These are phyloP conservation scores for Tetranychus urticae DNA, from an alignment of 1,140 invertebrate genomes.

Conservation along the genomic window DNA sequence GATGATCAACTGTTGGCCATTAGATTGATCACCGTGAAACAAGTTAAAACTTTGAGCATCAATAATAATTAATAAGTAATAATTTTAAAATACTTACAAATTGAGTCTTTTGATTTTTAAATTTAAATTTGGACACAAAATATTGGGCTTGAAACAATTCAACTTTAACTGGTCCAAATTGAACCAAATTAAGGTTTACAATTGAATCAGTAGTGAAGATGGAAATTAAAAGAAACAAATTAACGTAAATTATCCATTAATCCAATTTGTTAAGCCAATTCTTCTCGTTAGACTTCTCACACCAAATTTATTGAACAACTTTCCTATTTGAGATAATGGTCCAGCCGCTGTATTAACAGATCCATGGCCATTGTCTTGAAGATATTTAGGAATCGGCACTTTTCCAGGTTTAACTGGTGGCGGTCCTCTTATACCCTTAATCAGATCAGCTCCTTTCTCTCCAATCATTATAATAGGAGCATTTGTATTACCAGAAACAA, in stretches of 20 bases:
- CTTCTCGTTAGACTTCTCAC: neutral
- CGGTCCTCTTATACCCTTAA: slow-evolving; percentile 19
- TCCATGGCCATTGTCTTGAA: neutral
- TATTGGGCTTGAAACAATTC: too few species aligned
- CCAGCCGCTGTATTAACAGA: neutral
- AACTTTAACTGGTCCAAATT: too few species aligned
- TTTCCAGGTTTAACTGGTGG: neutral
- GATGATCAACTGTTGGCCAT: too few species aligned
- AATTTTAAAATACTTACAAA: too few species aligned
- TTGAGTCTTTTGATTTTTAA: too few species aligned
- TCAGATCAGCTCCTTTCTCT: slow-evolving; percentile 60
- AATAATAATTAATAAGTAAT: too few species aligned
- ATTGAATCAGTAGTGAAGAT: too few species aligned
- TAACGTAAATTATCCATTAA: neutral
- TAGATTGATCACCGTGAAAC: too few species aligned
- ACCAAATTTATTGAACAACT: neutral
- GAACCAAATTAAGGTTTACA: too few species aligned
- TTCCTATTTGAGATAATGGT: neutral
- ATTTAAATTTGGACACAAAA: too few species aligned
- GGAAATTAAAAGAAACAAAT: neutral
- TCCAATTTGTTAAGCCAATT: neutral
- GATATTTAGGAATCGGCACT: neutral
- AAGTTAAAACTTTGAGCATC: too few species aligned
- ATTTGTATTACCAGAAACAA: slow-evolving; percentile 41
- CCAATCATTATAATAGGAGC: slow-evolving; percentile 62